Percentiles rank a stretch among this genome's conserved stretches.
phyloP scores from a whole-genome alignment of 2,113 vertebrate genomes.

The Hippocampus barbouri region DNA sequence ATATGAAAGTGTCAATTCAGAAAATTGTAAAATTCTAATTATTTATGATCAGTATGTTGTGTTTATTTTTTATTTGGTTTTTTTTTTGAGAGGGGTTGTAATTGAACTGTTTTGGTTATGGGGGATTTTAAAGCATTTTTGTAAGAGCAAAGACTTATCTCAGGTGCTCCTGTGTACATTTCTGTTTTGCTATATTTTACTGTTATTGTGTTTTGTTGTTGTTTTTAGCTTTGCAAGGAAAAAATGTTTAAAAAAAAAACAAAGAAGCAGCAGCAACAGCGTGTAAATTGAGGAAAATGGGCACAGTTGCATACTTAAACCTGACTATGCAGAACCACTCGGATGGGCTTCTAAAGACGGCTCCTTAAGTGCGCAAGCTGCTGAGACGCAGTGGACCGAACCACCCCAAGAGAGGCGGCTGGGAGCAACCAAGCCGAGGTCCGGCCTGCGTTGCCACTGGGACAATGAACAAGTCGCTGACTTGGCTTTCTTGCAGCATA shows the following conservation, averaged over 20 bases:
- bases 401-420: slow-evolving; percentile 25
- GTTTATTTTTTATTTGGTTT: slow-evolving; percentile 73
- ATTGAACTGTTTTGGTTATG: slow-evolving; percentile 84
- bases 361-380: slow-evolving; percentile 16
- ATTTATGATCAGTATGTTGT: slow-evolving; percentile 92
- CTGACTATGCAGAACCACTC: slow-evolving; percentile 81
- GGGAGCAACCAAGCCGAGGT: slow-evolving; percentile 1
- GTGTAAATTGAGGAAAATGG: slow-evolving; percentile 46
- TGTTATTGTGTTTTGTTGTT: slow-evolving; percentile 24
- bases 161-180: slow-evolving; percentile 87
- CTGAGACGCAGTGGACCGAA: slow-evolving; percentile 33
- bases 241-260: slow-evolving; percentile 34
- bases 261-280: slow-evolving; percentile 26
- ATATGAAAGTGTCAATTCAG: slow-evolving; percentile 97
- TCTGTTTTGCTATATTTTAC: slow-evolving; percentile 51
- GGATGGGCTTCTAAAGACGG: slow-evolving; percentile 40
- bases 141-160: slow-evolving; percentile 82
- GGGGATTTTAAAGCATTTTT: slow-evolving; percentile 71
- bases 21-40: slow-evolving; percentile 99
- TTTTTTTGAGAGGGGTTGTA: slow-evolving; percentile 73
- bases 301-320: slow-evolving; percentile 62
- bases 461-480: slow-evolving; percentile 25
- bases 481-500: slow-evolving; percentile 48
- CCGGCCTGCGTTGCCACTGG: slow-evolving; percentile 46
- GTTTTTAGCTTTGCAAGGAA: slow-evolving; percentile 52